These are phyloP conservation scores for Listronotus bonariensis DNA, from an alignment of 1,140 invertebrate genomes.

Conservation along the genomic window DNA sequence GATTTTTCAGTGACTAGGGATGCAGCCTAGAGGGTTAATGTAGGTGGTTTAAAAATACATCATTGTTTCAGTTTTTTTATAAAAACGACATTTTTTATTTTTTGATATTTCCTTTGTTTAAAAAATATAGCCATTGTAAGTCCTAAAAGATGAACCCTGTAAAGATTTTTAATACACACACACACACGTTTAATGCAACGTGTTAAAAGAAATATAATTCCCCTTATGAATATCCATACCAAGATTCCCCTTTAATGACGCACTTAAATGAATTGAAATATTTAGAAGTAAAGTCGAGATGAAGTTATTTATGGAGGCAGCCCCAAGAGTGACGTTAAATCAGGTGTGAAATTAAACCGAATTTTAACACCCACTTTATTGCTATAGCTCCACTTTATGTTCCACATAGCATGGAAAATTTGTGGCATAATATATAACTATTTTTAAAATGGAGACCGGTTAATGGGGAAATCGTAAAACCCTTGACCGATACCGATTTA, in stretches of 20 bases:
- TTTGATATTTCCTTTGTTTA: too few species aligned
- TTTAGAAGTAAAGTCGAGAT: slow-evolving; percentile 13
- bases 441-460: slow-evolving; percentile 18
- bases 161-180: too few species aligned
- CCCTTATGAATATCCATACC: too few species aligned
- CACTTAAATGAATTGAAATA: slow-evolving; percentile 24
- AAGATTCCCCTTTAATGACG: not conserved
- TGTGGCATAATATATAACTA: slow-evolving; percentile 16
- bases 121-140: too few species aligned
- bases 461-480: slow-evolving; percentile 27
- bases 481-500: slow-evolving; percentile 13
- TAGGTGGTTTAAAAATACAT: too few species aligned
- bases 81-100: too few species aligned
- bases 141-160: too few species aligned
- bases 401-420: slow-evolving; percentile 8
- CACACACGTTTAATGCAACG: too few species aligned
- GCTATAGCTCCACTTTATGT: slow-evolving; percentile 19
- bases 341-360: slow-evolving; percentile 37
- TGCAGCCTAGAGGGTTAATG: too few species aligned
- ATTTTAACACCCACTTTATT: slow-evolving; percentile 36
- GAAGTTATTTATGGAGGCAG: slow-evolving; percentile 25
- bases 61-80: too few species aligned
- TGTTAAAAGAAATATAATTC: too few species aligned
- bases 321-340: slow-evolving; percentile 27
- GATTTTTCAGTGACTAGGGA: too few species aligned